phyloP scores from a whole-genome alignment of 2,797 vertebrate species.

The Halcyon chelicuti region DNA sequence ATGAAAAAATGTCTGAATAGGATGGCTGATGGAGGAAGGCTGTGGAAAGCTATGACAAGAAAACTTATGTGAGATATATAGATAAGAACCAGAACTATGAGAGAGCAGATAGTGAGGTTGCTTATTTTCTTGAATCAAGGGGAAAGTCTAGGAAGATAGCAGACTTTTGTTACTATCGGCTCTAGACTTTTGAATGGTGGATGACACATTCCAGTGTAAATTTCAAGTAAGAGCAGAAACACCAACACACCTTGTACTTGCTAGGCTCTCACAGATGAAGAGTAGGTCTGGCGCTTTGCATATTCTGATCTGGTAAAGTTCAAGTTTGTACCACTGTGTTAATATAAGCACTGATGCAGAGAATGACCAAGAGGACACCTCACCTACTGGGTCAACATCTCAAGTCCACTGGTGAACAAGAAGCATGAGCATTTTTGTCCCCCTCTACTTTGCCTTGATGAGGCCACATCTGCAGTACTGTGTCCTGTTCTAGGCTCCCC shows the following conservation, averaged over 20 bases:
- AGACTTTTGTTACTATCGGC: neutral
- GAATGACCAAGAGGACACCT: neutral
- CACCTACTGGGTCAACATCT: neutral
- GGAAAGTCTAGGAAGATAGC: neutral
- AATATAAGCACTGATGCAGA: accelerated
- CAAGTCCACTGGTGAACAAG: neutral
- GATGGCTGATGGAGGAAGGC: neutral
- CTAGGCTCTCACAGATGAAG: neutral
- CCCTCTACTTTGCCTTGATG: too few species aligned
- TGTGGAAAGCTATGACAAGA: neutral
- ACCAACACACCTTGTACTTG: neutral
- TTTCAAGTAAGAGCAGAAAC: neutral
- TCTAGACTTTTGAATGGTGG: neutral
- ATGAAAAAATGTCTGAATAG: neutral
- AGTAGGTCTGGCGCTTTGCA: neutral
- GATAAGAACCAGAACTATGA: neutral
- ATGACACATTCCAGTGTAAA: neutral
- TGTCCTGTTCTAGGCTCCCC: too few species aligned
- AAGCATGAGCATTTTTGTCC: neutral
- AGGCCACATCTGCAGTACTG: too few species aligned
- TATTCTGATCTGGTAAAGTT: neutral
- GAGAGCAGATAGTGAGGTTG: neutral
- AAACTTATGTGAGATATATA: neutral
- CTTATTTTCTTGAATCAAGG: neutral
- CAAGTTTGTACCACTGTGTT: neutral